A percentile compares a stretch with the other conserved stretches of the same genome.
Evolutionary conservation across 2,113 vertebrate genomes (phyloP).

Genomic region (Alaudala cheleensis): DNA sequence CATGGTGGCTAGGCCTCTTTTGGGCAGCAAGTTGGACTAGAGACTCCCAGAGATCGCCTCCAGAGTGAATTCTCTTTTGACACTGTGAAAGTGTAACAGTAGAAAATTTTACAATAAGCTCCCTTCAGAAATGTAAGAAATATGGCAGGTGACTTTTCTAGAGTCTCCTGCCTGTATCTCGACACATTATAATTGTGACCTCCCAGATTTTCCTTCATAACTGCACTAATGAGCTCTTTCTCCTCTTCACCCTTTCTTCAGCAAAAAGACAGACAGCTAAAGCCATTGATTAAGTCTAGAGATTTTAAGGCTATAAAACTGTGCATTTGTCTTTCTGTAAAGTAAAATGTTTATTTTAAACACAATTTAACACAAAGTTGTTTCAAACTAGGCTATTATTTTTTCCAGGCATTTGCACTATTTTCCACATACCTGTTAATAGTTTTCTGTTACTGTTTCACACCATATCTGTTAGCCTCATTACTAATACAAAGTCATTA

Average conservation of each 20-base stretch:
- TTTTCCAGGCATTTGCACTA: background rate
- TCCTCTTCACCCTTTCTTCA: background rate
- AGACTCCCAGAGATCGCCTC: background rate
- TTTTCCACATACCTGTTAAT: background rate
- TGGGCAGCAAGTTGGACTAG: background rate
- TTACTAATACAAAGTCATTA: background rate
- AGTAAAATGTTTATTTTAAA: background rate
- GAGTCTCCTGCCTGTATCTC: background rate
- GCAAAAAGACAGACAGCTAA: background rate
- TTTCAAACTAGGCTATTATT: background rate
- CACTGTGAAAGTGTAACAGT: background rate
- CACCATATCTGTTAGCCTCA: background rate
- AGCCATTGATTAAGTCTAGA: background rate
- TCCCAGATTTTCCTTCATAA: background rate
- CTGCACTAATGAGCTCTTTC: background rate
- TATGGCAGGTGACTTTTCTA: background rate
- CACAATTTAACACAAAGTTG: background rate
- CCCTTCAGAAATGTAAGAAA: background rate
- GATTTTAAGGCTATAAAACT: background rate
- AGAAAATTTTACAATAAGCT: background rate
- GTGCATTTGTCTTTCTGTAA: background rate
- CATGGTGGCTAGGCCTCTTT: fast-evolving
- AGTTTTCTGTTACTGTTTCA: background rate
- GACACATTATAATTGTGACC: fast-evolving
- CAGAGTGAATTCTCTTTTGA: background rate